Evolutionary conservation across 2,888 invertebrate genomes (phyloP).

Genomic region (Hybos culiciformis): DNA sequence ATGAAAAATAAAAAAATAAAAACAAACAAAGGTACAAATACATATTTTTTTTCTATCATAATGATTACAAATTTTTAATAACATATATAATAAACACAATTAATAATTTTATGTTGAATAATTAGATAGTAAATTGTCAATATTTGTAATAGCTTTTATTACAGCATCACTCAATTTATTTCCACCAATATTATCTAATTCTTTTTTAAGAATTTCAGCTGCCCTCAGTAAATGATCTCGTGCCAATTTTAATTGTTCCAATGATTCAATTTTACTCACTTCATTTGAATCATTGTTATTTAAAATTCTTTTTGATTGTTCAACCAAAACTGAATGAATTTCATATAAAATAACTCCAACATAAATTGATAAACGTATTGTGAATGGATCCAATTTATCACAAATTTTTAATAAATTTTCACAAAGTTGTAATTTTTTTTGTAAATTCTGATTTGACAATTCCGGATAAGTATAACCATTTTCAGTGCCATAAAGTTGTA

Average conservation of each 20-base stretch:
- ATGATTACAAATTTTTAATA: too few relatives aligned
- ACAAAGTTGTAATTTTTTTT: constrained; percentile 54
- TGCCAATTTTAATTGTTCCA: constrained; percentile 17
- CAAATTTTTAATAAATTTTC: constrained; percentile 49
- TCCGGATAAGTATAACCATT: constrained; percentile 41
- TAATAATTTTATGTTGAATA: too few relatives aligned
- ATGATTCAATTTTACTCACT: constrained; percentile 8
- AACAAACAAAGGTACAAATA: too few relatives aligned
- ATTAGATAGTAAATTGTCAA: background rate
- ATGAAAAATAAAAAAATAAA: too few relatives aligned
- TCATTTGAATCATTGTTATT: background rate
- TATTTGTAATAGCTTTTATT: background rate
- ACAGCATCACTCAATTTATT: constrained; percentile 23
- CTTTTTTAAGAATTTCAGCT: constrained; percentile 24
- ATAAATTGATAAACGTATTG: constrained; percentile 58
- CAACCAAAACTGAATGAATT: constrained; percentile 43
- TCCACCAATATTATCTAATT: constrained; percentile 28
- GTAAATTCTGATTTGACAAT: constrained; percentile 44
- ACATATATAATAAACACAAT: too few relatives aligned
- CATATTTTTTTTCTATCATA: too few relatives aligned
- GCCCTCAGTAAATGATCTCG: constrained; percentile 22
- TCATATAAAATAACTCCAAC: constrained; percentile 65
- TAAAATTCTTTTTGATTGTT: constrained; percentile 35
- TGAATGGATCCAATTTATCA: constrained; percentile 55
- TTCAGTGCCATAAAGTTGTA: constrained; percentile 66